Conservation (phyloP, 2,113 vertebrate genomes). For the Henicopernis longicauda region DNA sequence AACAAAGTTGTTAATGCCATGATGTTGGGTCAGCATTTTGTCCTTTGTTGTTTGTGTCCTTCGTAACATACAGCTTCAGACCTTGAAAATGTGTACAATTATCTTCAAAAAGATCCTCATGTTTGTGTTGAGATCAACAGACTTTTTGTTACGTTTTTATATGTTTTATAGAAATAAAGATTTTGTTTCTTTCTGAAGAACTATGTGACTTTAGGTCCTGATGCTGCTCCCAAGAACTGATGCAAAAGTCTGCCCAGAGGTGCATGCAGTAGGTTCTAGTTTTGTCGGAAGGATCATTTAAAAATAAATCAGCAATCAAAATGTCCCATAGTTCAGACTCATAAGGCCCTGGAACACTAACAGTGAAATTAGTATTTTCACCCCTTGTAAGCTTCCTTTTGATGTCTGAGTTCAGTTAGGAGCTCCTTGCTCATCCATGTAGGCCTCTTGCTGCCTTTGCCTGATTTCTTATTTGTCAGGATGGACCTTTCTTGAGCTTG, state of each 20-base stretch:
- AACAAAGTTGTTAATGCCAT: neutral
- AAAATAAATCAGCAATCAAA: neutral
- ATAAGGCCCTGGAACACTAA: neutral
- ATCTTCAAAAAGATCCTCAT: neutral
- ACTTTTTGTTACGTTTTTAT: neutral
- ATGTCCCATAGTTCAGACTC: neutral
- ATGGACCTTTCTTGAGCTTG: neutral
- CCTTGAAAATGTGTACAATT: neutral
- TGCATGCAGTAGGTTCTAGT: neutral
- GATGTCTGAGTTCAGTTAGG: neutral
- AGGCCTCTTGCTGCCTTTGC: neutral
- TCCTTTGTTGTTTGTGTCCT: neutral
- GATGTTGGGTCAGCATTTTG: neutral
- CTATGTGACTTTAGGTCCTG: neutral
- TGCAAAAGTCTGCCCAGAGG: neutral
- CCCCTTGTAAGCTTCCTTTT: neutral
- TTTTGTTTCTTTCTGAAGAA: neutral
- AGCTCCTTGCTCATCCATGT: neutral
- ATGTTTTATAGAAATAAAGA: neutral
- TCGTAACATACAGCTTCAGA: neutral
- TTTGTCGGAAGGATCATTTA: neutral
- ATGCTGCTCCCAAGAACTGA: neutral
- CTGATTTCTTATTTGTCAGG: neutral
- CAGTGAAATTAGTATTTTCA: neutral
- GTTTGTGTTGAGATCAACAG: neutral